Base-by-base conservation (phyloP, 1,140 invertebrate genomes). In the Wiebesia pumilae region DNA sequence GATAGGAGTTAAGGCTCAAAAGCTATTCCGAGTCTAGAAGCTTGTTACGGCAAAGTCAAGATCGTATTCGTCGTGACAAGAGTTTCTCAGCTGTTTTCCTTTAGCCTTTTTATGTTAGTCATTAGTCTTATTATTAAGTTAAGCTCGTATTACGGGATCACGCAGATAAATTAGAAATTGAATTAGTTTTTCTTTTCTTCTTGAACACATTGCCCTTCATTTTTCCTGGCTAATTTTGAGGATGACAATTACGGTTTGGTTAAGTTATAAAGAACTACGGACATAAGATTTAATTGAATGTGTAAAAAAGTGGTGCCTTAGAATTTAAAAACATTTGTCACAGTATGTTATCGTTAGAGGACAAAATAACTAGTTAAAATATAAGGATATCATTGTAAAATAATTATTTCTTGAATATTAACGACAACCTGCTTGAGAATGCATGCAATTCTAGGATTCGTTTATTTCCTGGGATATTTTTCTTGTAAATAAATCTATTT, bases 71-170 rank as follows among this genome's bases (percentile, higher is more conserved):
- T 85, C 83, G 83, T 71, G 83, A 85, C 83, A 58, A 79, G 83
- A 75, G 83, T 78, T 78, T 75, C 30, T 83, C 51, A 58, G 33
- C 67, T 51, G 40, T 62, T 80, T 62, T 69, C 54, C 73, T 38
- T 62, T 30, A 43, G 65, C 21, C 43, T 82, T 82, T 82, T 82
- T 82, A 47, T 69, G 33, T 30, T 47, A 38, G 40, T 80, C 83
- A 80, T 85, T 85, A 85, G 83, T 79, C 75, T 71, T 79, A 75
- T 85, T 79, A 85, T 85, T 79, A 85, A 67, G 62, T 80, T 58
- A 83, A 75, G 40, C 30, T 40, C 51, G 67, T 35, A 12, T 40
- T 40, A 73, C 77, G 83, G 40, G 83, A 62, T 40, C 62, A 24
- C 7, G 7, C 67, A 38, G 62, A 85, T 85, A 85, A 85, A 79